These are phyloP conservation scores for Copidosoma floridanum DNA, from an alignment of 1,140 invertebrate species.

Conservation along the genomic window DNA sequence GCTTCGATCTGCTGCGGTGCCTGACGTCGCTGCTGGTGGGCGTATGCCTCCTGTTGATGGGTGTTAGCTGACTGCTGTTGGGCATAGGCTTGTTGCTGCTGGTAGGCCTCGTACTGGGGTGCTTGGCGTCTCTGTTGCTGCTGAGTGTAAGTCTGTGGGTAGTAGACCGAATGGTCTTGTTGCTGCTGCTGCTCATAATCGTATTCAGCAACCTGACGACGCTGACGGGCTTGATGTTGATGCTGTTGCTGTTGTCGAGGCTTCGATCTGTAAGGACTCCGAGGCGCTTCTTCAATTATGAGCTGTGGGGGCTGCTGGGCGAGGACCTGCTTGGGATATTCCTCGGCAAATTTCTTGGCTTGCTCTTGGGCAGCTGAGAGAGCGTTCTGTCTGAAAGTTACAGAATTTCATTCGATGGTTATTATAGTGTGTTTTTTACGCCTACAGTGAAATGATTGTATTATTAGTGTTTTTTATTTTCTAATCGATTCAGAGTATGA, in stretches of 20 bases:
- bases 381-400: constrained; percentile 43
- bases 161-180: neutral
- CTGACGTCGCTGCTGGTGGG: neutral
- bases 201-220: constrained; percentile 1
- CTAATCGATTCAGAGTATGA: no score
- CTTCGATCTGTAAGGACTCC: constrained; percentile 29
- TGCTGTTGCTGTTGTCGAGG: constrained; percentile 23
- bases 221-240: neutral
- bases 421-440: no score
- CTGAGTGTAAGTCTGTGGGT: neutral
- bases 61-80: neutral
- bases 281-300: constrained; percentile 24
- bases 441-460: no score
- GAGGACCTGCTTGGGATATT: constrained; percentile 38
- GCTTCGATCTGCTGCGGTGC: neutral
- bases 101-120: neutral
- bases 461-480: no score
- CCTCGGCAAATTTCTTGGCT: constrained; percentile 33
- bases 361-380: constrained; percentile 33
- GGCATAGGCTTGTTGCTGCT: neutral
- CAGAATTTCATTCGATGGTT: no score
- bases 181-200: neutral
- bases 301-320: constrained; percentile 19
- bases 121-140: constrained; percentile 1
- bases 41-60: neutral